These are phyloP conservation scores for Dicrurus megarhynchus DNA, from an alignment of 2,113 vertebrate genomes.

Conservation along the genomic window DNA sequence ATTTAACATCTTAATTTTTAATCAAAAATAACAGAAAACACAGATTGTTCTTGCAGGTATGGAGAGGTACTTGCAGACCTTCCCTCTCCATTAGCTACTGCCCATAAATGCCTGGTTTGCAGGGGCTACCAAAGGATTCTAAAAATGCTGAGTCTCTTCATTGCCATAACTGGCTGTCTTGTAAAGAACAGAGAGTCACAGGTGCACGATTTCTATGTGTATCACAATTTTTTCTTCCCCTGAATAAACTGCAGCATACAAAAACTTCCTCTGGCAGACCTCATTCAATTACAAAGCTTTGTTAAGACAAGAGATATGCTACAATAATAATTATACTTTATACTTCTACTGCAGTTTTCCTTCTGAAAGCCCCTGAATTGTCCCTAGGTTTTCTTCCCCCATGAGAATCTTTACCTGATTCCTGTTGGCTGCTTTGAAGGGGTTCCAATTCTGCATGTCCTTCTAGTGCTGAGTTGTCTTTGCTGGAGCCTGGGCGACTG, in stretches of 20 bases:
- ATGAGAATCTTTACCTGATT: slow-evolving; percentile 59
- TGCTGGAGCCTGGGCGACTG: background rate
- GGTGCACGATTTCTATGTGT: background rate
- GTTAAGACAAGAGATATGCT: background rate
- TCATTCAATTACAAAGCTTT: background rate
- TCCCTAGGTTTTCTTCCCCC: background rate
- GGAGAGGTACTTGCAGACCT: background rate
- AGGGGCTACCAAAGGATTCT: background rate
- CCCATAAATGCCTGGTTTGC: background rate
- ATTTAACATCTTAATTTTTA: background rate
- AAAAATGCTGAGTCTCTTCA: background rate
- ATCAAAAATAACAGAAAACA: background rate
- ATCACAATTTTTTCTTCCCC: background rate
- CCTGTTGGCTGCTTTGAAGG: slow-evolving; percentile 31
- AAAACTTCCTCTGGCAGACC: background rate
- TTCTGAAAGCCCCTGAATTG: background rate
- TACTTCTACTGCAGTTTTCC: background rate
- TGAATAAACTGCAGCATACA: background rate
- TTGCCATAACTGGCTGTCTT: background rate
- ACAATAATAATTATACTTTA: background rate
- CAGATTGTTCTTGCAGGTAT: background rate
- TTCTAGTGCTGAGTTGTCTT: slow-evolving; percentile 2
- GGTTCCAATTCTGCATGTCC: slow-evolving; percentile 13
- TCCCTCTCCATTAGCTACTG: background rate
- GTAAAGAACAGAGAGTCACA: background rate